These are phyloP conservation scores for Tachina lurida DNA, from an alignment of 2,888 invertebrate species.

Conservation along the genomic window DNA sequence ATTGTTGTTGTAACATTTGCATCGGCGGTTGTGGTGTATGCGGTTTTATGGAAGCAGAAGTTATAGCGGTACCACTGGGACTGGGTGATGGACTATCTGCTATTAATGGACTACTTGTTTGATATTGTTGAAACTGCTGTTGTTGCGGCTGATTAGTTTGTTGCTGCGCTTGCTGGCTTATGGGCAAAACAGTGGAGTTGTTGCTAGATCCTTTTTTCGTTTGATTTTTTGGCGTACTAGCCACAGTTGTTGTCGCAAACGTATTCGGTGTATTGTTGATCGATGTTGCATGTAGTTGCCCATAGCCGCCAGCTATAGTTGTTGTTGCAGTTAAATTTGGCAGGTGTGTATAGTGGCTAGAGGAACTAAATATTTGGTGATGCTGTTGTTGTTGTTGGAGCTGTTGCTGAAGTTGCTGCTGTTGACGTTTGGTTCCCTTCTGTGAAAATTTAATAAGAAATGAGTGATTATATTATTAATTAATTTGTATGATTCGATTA, in stretches of 20 bases:
- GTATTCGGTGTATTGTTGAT: slow-evolving; percentile 81
- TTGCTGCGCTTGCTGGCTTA: slow-evolving; percentile 73
- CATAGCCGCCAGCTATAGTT: slow-evolving; percentile 79
- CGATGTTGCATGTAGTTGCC: slow-evolving; percentile 82
- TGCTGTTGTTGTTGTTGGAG: slow-evolving; percentile 75
- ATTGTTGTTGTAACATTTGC: slow-evolving; percentile 82
- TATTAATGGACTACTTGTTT: slow-evolving; percentile 82
- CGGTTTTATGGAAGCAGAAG: slow-evolving; percentile 80
- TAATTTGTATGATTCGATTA: slow-evolving; percentile 64
- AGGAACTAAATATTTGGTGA: slow-evolving; percentile 80
- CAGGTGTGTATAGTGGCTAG: slow-evolving; percentile 72
- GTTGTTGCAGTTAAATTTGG: slow-evolving; percentile 75
- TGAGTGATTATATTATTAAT: not conserved
- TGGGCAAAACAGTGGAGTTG: slow-evolving; percentile 72
- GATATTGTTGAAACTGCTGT: slow-evolving; percentile 80
- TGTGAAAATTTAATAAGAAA: slow-evolving; percentile 67
- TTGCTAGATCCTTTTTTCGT: slow-evolving; percentile 80
- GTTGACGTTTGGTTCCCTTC: slow-evolving; percentile 80
- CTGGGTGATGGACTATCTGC: slow-evolving; percentile 83
- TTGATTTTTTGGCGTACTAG: slow-evolving; percentile 83
- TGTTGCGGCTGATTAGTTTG: slow-evolving; percentile 73
- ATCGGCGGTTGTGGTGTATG: slow-evolving; percentile 73
- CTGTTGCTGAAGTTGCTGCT: slow-evolving; percentile 69
- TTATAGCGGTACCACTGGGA: slow-evolving; percentile 80
- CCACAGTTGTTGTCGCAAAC: slow-evolving; percentile 83